A percentile compares a stretch with the other conserved stretches of the same genome.
Conservation (phyloP, 2,113 vertebrate genomes). For the Passer domesticus region DNA sequence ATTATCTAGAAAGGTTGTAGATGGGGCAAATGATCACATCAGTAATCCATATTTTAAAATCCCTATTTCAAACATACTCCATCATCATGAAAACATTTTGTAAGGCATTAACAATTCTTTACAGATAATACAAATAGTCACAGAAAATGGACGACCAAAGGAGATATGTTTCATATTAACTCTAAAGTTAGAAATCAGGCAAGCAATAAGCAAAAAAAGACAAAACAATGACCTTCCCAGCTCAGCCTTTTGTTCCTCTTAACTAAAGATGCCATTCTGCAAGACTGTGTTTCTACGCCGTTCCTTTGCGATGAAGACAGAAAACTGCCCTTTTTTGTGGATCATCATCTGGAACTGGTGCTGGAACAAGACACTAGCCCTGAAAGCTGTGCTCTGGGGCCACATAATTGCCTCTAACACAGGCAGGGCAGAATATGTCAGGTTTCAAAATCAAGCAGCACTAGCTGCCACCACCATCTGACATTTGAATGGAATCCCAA, state of each 20-base stretch:
- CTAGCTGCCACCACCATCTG: not conserved
- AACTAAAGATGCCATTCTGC: not conserved
- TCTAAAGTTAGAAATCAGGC: not conserved
- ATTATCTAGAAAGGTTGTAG: constrained; percentile 17
- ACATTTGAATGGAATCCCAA: not conserved
- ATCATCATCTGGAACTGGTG: not conserved
- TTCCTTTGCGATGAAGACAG: not conserved
- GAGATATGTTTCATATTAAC: not conserved
- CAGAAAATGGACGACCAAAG: not conserved
- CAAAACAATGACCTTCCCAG: not conserved
- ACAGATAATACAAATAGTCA: not conserved
- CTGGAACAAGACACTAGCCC: not conserved
- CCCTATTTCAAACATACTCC: not conserved
- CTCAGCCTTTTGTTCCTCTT: not conserved
- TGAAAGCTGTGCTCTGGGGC: not conserved
- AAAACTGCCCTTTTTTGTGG: not conserved
- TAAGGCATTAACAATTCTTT: not conserved
- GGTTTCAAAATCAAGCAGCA: not conserved
- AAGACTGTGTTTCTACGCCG: not conserved
- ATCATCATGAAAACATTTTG: not conserved
- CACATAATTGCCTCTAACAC: not conserved
- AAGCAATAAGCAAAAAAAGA: not conserved
- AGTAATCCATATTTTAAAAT: not conserved
- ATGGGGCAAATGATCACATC: constrained; percentile 22
- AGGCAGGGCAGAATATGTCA: not conserved